Evolutionary conservation across 64 coral and sea anemone genomes (phyloP), one percentile per base, ranked within the genome.

Genomic region (Porites australiensis): DNA sequence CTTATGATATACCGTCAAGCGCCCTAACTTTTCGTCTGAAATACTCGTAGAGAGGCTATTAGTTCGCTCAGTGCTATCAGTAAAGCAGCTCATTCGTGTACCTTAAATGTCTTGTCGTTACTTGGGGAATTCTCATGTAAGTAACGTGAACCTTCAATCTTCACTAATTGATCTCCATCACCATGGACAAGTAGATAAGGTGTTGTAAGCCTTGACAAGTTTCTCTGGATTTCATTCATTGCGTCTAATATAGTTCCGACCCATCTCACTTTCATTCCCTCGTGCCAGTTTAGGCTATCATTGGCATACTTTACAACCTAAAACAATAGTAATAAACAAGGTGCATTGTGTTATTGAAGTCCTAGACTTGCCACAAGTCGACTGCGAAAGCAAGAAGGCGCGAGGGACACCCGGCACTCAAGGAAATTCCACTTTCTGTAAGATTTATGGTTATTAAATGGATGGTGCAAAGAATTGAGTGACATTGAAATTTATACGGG

Each of bases 21-120:
- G 27, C 27, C 27, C 27, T 37, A 37, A 37, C 27, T 37, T 0
- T 37, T 37, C 27, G 27, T 37, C 27, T 0, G 27, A 37, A 37
- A 37, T 37, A 37, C 27, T 1, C 27, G 1, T 37, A 37, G 27
- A 37, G 27, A 37, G 27, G 27, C 27, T 37, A 37, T 37, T 37
- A 37, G 27, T 37, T 37, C 27, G 27, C 27, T 37, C 27, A 37
- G 27, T 37, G 27, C 27, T 37, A 1, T 37, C 27, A 37, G 27
- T 37, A 37, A 37, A 37, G 27, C 27, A 11, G 53, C 53, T 55
- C 53, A 55, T 87, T 59, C 16, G 57, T n/a, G 20, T 88, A 99
- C 98, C 98, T 99, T 96, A 5, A 91, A 83, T 66, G 91, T 88
- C 74, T 96, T 96, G 57, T 99, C 98, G 12, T 77, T 65, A 65